A percentile compares a stretch with the other conserved stretches of the same genome.
phyloP scores from a whole-genome alignment of 2,888 invertebrate species.

The Allygus modestus region DNA sequence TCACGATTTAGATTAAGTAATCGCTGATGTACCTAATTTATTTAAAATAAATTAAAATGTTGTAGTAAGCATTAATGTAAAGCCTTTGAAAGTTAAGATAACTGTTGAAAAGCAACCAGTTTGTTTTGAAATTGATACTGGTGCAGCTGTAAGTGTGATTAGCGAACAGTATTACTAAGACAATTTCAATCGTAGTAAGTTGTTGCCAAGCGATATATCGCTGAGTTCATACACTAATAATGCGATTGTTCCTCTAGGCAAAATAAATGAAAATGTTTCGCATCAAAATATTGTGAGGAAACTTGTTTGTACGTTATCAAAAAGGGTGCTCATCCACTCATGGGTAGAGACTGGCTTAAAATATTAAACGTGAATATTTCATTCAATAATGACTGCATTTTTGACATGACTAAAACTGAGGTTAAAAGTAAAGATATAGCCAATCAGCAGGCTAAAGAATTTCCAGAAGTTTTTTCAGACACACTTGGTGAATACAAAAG shows the following conservation, averaged over 20 bases:
- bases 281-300: background rate
- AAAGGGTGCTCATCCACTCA: constrained; percentile 46
- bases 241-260: constrained; percentile 42
- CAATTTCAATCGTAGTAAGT: background rate
- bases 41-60: background rate
- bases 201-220: background rate
- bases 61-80: background rate
- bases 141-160: constrained; percentile 6
- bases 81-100: constrained; percentile 19
- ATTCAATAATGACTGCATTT: background rate
- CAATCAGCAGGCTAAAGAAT: constrained; percentile 25
- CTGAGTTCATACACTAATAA: constrained; percentile 42
- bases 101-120: constrained; percentile 23
- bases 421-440: background rate
- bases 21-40: background rate
- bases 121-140: constrained; percentile 52
- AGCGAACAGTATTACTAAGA: constrained; percentile 6
- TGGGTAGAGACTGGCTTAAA: constrained; percentile 58
- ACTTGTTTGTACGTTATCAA: constrained; percentile 56
- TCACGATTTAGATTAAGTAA: background rate
- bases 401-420: background rate
- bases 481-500: constrained; percentile 54
- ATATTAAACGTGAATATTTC: constrained; percentile 4
- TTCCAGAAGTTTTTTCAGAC: constrained; percentile 59
- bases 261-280: constrained; percentile 25